These are phyloP conservation scores for Brachionus rubens DNA, from an alignment of 1,140 invertebrate genomes.

Conservation along the genomic window DNA sequence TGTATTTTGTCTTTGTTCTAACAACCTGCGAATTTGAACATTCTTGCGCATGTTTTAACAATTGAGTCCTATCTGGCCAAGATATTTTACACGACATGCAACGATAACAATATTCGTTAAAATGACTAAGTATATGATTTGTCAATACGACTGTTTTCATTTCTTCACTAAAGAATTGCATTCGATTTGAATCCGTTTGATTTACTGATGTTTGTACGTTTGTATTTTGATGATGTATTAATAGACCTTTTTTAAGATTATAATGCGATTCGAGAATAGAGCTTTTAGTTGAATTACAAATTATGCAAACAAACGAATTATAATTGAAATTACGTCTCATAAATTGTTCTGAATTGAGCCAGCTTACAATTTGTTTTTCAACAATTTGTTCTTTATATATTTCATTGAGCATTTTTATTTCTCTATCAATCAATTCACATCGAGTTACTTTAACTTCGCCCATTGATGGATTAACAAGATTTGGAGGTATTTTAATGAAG, in stretches of 20 bases:
- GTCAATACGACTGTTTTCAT: constrained; percentile 44
- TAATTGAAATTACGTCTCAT: constrained; percentile 27
- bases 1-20: constrained; percentile 44
- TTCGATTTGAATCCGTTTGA: not conserved
- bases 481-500: constrained; percentile 24
- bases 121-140: constrained; percentile 36
- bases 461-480: not conserved
- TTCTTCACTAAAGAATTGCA: constrained; percentile 33
- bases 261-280: constrained; percentile 32
- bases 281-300: constrained; percentile 13
- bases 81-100: constrained; percentile 46
- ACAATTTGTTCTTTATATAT: constrained; percentile 41
- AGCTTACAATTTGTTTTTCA: constrained; percentile 45
- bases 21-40: constrained; percentile 43
- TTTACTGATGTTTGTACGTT: not conserved
- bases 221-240: not conserved
- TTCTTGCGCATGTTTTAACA: constrained; percentile 43
- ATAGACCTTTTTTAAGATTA: not conserved
- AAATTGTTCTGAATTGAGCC: constrained; percentile 39
- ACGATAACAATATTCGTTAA: constrained; percentile 42
- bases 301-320: constrained; percentile 32
- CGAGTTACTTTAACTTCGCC: not conserved
- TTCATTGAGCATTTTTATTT: constrained; percentile 36
- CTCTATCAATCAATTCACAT: constrained; percentile 16
- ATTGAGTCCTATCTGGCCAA: constrained; percentile 41